A percentile compares a stretch with the other conserved stretches of the same genome.
Evolutionary conservation across 2,797 vertebrate species (phyloP).

Genomic region (Echiichthys vipera): DNA sequence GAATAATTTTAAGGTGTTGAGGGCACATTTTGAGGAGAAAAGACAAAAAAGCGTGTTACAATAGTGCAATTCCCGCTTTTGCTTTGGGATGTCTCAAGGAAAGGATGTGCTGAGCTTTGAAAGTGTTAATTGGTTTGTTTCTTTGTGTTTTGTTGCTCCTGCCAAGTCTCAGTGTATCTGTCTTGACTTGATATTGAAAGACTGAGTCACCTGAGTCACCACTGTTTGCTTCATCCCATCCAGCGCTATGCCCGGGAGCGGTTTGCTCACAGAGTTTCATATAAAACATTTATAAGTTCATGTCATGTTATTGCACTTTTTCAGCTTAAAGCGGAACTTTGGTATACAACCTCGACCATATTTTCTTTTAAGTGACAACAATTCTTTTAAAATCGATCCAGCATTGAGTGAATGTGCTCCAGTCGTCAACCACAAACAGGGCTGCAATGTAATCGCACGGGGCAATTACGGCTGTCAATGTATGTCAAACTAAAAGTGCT

Average conservation of each 20-base stretch:
- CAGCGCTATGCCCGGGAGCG: neutral
- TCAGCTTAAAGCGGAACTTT: too few species aligned
- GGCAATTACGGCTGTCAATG: too few species aligned
- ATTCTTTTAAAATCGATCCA: too few species aligned
- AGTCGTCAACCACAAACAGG: too few species aligned
- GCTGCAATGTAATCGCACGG: too few species aligned
- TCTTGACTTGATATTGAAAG: conserved; percentile 62
- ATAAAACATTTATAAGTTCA: conserved; percentile 7
- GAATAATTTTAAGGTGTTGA: conserved; percentile 43
- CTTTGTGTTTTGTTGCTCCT: conserved; percentile 54
- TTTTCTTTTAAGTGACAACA: too few species aligned
- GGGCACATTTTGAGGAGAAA: conserved; percentile 35
- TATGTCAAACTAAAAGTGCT: too few species aligned
- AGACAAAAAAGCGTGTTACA: conserved; percentile 31
- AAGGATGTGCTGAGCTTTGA: conserved; percentile 50
- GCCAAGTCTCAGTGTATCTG: conserved; percentile 59
- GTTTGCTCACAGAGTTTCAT: conserved; percentile 11
- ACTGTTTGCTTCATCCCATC: conserved; percentile 32
- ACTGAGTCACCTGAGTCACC: conserved; percentile 57
- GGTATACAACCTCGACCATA: too few species aligned
- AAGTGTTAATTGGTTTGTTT: conserved; percentile 68
- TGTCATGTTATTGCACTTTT: neutral
- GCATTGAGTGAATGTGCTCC: too few species aligned
- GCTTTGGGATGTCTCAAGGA: conserved; percentile 31
- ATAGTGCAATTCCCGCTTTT: conserved; percentile 46